Percentiles rank a stretch among this genome's conserved stretches.
phyloP scores from a whole-genome alignment of 2,113 vertebrate genomes.

The Cololabis saira region DNA sequence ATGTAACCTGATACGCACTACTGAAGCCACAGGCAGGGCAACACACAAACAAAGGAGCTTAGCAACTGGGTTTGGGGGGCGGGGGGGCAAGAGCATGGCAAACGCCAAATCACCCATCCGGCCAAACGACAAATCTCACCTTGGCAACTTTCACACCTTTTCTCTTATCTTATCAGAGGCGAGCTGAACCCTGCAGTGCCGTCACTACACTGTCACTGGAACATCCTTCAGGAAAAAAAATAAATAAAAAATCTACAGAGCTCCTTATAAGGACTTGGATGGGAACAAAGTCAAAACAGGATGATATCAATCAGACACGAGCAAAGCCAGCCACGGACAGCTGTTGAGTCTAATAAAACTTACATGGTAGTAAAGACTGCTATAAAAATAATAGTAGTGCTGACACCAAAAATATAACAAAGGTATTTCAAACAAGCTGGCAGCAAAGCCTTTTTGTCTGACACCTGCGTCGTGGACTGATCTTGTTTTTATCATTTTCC shows the following conservation, averaged over 20 bases:
- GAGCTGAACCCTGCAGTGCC: slow-evolving; percentile 46
- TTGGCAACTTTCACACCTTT: slow-evolving; percentile 62
- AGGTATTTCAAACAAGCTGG: not conserved
- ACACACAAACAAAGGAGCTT: slow-evolving; percentile 77
- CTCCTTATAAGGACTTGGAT: slow-evolving; percentile 45
- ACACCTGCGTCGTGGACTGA: too few relatives aligned
- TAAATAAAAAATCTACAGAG: slow-evolving; percentile 24
- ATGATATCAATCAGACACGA: slow-evolving; percentile 50
- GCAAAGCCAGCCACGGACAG: slow-evolving; percentile 40
- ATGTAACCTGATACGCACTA: slow-evolving; percentile 65
- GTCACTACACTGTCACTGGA: slow-evolving; percentile 52
- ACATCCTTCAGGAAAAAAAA: slow-evolving; percentile 43
- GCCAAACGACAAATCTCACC: slow-evolving; percentile 32
- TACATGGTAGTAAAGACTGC: slow-evolving; percentile 9
- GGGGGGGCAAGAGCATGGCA: slow-evolving; percentile 28
- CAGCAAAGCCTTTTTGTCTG: slow-evolving; percentile 1
- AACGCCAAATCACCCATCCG: slow-evolving; percentile 41
- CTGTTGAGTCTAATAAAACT: slow-evolving; percentile 29
- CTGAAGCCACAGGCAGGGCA: slow-evolving; percentile 61
- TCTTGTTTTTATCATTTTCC: too few relatives aligned
- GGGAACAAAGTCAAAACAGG: slow-evolving; percentile 29
- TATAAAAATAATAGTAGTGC: slow-evolving; percentile 15
- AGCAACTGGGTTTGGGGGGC: slow-evolving; percentile 55
- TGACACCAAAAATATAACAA: slow-evolving; percentile 11
- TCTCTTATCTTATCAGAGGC: slow-evolving; percentile 61